Percentiles rank a stretch among this genome's conserved stretches.
Evolutionary conservation across 2,797 vertebrate genomes (phyloP).

Genomic region (Notoglanidium macrostoma): DNA sequence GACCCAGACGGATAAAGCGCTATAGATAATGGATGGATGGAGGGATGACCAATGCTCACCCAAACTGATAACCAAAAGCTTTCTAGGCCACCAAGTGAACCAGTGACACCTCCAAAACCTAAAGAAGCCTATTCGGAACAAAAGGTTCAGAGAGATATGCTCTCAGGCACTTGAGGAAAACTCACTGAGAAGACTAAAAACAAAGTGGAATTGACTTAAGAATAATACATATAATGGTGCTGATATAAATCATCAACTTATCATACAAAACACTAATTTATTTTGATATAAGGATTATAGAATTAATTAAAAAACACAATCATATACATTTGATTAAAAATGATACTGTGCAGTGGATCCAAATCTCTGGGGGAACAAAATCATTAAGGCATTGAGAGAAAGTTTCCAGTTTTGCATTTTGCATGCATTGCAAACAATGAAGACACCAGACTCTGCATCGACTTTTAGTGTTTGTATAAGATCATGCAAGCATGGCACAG

Average conservation of each 20-base stretch:
- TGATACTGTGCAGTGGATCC: slow-evolving; percentile 55
- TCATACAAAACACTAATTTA: slow-evolving; percentile 57
- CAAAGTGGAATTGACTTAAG: slow-evolving; percentile 52
- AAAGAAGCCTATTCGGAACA: slow-evolving; percentile 32
- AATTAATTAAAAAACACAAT: slow-evolving; percentile 53
- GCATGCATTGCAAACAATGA: slow-evolving; percentile 4
- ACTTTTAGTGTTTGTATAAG: slow-evolving; percentile 54
- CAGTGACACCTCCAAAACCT: slow-evolving; percentile 31
- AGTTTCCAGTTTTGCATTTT: slow-evolving; percentile 44
- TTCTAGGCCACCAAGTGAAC: slow-evolving; percentile 24
- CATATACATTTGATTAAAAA: slow-evolving; percentile 56
- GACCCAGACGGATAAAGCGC: too few relatives aligned
- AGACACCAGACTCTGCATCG: slow-evolving; percentile 34
- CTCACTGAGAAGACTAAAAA: slow-evolving; percentile 44
- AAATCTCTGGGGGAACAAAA: slow-evolving; percentile 47
- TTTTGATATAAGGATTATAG: slow-evolving; percentile 59
- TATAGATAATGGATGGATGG: too few relatives aligned
- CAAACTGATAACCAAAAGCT: slow-evolving; percentile 40
- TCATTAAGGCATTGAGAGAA: slow-evolving; percentile 56
- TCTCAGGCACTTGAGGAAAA: slow-evolving; percentile 52
- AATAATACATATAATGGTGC: slow-evolving; percentile 59
- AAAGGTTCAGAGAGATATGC: slow-evolving; percentile 32
- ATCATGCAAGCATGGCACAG: slow-evolving; percentile 53
- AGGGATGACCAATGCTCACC: slow-evolving; percentile 39
- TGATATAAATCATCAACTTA: slow-evolving; percentile 53